Evolutionary conservation across 23 tunicate species (phyloP).

Genomic region (Ascidia mentula): DNA sequence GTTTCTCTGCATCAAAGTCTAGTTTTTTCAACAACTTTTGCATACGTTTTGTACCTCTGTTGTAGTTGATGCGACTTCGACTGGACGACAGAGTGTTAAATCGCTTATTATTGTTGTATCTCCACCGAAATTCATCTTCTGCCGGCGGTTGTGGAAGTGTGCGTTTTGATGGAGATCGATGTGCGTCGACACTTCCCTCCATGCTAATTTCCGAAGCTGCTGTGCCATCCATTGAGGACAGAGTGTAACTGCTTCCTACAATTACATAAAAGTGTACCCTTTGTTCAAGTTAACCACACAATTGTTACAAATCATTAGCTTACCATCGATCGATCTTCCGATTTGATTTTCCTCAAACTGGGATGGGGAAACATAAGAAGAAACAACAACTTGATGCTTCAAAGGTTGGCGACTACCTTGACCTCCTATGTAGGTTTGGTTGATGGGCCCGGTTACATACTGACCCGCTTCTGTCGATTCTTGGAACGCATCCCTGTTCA

Average conservation of each 20-base stretch:
- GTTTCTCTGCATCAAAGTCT: not conserved
- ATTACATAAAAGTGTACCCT: too few species aligned
- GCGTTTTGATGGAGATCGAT: conserved; percentile 30
- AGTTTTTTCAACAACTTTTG: not conserved
- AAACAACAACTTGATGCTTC: not conserved
- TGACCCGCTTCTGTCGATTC: not conserved
- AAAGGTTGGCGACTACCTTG: not conserved
- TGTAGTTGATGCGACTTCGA: not conserved
- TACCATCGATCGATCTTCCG: not conserved
- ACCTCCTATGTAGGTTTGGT: not conserved
- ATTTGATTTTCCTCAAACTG: not conserved
- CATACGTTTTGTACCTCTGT: not conserved
- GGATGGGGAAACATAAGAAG: not conserved
- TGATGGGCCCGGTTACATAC: not conserved
- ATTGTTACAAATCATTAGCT: too few species aligned
- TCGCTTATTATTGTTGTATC: conserved; percentile 46
- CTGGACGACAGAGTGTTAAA: conserved; percentile 11
- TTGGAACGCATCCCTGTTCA: not conserved
- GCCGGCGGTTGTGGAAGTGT: conserved; percentile 67
- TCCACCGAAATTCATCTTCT: conserved; percentile 48
- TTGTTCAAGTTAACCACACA: too few species aligned
- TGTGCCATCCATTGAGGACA: not conserved
- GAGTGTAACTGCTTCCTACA: not conserved
- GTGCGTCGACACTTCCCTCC: not conserved
- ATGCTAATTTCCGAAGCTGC: not conserved